Conservation (phyloP, 2,888 invertebrate genomes). For the Scelioninae gen. 1 region DNA sequence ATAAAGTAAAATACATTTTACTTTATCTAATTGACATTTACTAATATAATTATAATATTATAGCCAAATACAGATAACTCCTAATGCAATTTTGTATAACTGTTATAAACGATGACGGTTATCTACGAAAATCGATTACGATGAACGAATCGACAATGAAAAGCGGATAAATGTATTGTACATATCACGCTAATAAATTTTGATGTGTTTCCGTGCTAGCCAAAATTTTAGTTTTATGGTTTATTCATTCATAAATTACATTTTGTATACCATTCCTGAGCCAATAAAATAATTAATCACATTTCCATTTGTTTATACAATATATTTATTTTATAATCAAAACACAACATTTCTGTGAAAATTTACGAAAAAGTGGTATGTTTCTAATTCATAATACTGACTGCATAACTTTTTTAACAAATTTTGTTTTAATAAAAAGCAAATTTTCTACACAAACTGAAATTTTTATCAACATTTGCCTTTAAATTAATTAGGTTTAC, state of each 20-base stretch:
- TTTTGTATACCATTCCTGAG: too few relatives aligned
- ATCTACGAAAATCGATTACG: constrained; percentile 5
- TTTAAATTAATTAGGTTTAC: not conserved
- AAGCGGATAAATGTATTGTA: not conserved
- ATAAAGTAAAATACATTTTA: too few relatives aligned
- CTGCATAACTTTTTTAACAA: too few relatives aligned
- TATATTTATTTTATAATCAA: too few relatives aligned
- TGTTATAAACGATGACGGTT: not conserved
- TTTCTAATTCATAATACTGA: too few relatives aligned
- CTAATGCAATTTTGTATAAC: not conserved
- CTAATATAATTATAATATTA: constrained; percentile 1
- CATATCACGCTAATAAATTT: not conserved
- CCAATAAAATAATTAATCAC: too few relatives aligned
- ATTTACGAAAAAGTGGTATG: too few relatives aligned
- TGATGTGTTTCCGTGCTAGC: not conserved
- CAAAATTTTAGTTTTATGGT: not conserved
- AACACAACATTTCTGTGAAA: too few relatives aligned
- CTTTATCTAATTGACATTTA: not conserved
- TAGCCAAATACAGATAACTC: not conserved
- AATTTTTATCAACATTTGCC: not conserved
- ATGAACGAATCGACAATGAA: not conserved
- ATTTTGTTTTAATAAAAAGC: too few relatives aligned
- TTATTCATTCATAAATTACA: too few relatives aligned
- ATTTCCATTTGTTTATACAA: too few relatives aligned
- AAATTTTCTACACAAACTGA: not conserved